Evolutionary conservation across 1,140 invertebrate species (phyloP).

Genomic region (Lepidotrigona ventralis): DNA sequence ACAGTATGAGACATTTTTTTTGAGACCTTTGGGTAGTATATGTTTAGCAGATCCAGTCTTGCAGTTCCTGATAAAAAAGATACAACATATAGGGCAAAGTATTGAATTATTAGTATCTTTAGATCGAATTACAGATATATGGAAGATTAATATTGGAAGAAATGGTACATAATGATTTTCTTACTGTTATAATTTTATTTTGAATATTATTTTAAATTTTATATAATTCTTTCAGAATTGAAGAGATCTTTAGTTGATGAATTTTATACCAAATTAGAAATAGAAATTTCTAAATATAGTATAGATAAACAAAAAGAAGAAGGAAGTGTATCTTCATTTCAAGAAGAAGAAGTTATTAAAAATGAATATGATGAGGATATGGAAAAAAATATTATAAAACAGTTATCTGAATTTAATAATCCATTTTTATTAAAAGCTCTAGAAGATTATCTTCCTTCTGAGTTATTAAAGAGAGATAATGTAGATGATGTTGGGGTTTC

Average conservation of each 20-base stretch:
- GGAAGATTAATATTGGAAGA: slow-evolving; percentile 58
- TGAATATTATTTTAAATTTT: slow-evolving; percentile 28
- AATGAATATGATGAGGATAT: slow-evolving; percentile 58
- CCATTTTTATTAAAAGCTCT: slow-evolving; percentile 77
- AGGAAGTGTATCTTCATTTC: slow-evolving; percentile 54
- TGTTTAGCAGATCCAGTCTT: slow-evolving; percentile 74
- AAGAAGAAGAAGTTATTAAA: slow-evolving; percentile 43
- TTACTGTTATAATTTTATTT: slow-evolving; percentile 10
- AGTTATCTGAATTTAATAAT: slow-evolving; percentile 73
- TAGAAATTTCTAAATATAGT: slow-evolving; percentile 70
- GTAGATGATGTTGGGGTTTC: slow-evolving; percentile 61
- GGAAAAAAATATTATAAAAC: slow-evolving; percentile 67
- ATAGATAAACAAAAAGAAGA: slow-evolving; percentile 30
- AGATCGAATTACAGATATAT: slow-evolving; percentile 75
- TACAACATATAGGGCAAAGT: slow-evolving; percentile 75
- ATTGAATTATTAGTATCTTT: slow-evolving; percentile 76
- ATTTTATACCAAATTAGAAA: slow-evolving; percentile 68
- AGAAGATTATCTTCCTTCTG: slow-evolving; percentile 67
- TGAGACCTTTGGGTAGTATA: slow-evolving; percentile 63
- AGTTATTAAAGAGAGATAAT: slow-evolving; percentile 54
- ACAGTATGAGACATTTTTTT: slow-evolving; percentile 67
- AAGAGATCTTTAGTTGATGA: slow-evolving; percentile 71
- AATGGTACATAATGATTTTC: slow-evolving; percentile 14
- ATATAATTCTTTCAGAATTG: slow-evolving; percentile 56
- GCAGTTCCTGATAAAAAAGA: slow-evolving; percentile 72